Evolutionary conservation across 2,888 invertebrate genomes (phyloP), one percentile per base, ranked within the genome.

Genomic region (Platynereis dumerilii): DNA sequence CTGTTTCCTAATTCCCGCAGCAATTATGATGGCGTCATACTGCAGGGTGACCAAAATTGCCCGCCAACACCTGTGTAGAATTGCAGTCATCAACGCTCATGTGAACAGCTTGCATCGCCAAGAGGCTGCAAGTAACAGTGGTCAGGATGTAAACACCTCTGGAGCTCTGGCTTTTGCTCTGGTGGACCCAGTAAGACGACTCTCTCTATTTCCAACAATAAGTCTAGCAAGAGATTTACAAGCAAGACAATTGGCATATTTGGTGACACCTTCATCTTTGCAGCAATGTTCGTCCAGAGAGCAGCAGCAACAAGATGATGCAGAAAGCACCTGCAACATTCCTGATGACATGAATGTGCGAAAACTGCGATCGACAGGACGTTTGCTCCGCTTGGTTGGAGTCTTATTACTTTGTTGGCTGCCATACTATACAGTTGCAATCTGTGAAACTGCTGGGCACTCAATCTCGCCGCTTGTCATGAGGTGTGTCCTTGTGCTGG

Each of bases 361-460:
- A 48, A 22, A 48, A 48, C 7, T 22, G 7, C 48, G 22, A n/a
- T 20, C 48, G n/a, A 48, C 48, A 20, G 48, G 48, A 22, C 48
- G 48, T 22, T n/a, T 48, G 17, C 10, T 48, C 17, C 20, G 48
- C n/a, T 22, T 48, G 48, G 48, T 48, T n/a, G 20, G n/a, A 5
- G 48, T 22, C 22, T n/a, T 48, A n/a, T n/a, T 48, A 22, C 5
- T 48, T 22, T 48, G 48, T 48, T 48, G 48, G 48, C 17, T 48
- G 48, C 48, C 48, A n/a, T 48, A 48, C 48, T 48, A 48, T n/a
- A 48, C 48, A 12, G 48, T 48, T 3, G 48, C 48, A 7, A 48
- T 48, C 7, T 48, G 22, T n/a, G 48, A 48, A 22, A 22, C 48
- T n/a, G 48, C 48, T 34, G 34, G 34, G 5, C 34, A 34, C 34